A percentile compares a stretch with the other conserved stretches of the same genome.
Evolutionary conservation across 92 coral and sea anemone species (phyloP).

Genomic region (Isaurus tuberculatus): DNA sequence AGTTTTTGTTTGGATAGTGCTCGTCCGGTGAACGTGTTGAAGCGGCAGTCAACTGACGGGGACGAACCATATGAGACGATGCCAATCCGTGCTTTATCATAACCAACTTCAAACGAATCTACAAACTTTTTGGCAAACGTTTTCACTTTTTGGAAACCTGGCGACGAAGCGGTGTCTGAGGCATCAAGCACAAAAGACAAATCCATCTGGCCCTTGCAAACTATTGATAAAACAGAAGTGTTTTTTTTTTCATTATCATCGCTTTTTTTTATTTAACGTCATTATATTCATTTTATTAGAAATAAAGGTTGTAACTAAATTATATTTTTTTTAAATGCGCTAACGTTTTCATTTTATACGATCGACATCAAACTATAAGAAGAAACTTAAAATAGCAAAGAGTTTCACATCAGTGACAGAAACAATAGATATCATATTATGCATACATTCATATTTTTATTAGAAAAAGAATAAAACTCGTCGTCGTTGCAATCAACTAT

Average conservation of each 20-base stretch:
- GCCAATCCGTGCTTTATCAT: constrained; percentile 62
- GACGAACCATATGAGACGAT: constrained; percentile 61
- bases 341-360: no score
- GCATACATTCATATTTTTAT: no score
- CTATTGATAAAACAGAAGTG: constrained; percentile 37
- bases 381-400: no score
- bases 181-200: constrained; percentile 70
- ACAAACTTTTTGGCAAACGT: constrained; percentile 65
- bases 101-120: constrained; percentile 61
- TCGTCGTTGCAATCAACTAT: no score
- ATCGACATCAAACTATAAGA: no score
- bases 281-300: no score
- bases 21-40: constrained; percentile 63
- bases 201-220: constrained; percentile 67
- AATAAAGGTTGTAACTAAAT: no score
- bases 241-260: not conserved
- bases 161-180: constrained; percentile 52
- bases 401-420: no score
- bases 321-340: no score
- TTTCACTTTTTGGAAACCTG: constrained; percentile 67
- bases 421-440: no score
- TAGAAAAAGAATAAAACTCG: no score
- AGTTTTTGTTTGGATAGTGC: constrained; percentile 30
- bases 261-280: no score
- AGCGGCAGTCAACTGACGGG: constrained; percentile 49